Evolutionary conservation across 2,888 invertebrate species (phyloP), one percentile per base, ranked within the genome.

Genomic region (Leucania comma): DNA sequence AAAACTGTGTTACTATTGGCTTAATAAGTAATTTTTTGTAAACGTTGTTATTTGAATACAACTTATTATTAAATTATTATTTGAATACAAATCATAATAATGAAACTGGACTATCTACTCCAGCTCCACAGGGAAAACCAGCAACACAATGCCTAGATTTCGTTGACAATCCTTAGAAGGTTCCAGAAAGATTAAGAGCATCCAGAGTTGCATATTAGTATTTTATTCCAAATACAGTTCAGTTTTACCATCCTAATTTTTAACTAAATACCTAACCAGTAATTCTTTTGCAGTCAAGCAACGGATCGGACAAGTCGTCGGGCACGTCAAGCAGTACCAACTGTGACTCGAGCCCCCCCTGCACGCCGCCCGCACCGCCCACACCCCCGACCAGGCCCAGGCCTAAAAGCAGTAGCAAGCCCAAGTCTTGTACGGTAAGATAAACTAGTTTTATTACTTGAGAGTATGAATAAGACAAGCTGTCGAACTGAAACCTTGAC

Each of bases 341-440:
- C 78, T 84, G 90, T 82, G 92, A 94, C 83, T 90, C 91, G 82
- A 90, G 93, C 88, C 92, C 96, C 78, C 94, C 96, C 67, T 75
- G 96, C 90, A 93, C 96, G 80, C 95, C 95, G 42, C 95, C 95
- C 51, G 78, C 84, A 26, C 84, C 85, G 0, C 84, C 89, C 62
- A 91, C 92, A 0, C 95, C 93, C 4, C 93, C 94, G 9, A 84
- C 92, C 14, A 89, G 92, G 29, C 89, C 92, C 29, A 92, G 91
- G 78, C 83, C 86, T 72, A 83, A 76, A 62, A 88, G 75, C 78
- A 86, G 72, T 68, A 88, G 78, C 86, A 93, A 90, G 80, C 87
- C 92, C 3, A 95, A 93, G 78, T 74, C 88, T 62, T 82, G 78
- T 67, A 82, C 90, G 81, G 94, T 94, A 87, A 93, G 94, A 89